Conservation (phyloP, 1,140 invertebrate genomes). For the Mesaphorura yosii region DNA sequence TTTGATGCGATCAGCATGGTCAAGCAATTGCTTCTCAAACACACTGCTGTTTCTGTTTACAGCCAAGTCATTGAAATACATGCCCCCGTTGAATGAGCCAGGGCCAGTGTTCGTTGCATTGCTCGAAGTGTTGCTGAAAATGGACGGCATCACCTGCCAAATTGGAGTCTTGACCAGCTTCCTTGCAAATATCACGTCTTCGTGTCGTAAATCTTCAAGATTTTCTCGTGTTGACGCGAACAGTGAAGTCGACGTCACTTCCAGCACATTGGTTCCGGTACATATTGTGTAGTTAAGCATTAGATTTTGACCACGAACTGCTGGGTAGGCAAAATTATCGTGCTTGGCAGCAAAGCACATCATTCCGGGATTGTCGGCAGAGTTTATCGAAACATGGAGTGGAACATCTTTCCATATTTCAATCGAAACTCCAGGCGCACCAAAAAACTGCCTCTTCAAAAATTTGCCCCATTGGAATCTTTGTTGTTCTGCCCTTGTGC, state of each 20-base stretch:
- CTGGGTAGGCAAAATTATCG: slow-evolving; percentile 50
- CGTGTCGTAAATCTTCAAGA: slow-evolving; percentile 67
- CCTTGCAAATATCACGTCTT: slow-evolving; percentile 58
- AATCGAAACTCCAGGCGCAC: slow-evolving; percentile 68
- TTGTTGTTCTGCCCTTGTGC: slow-evolving; percentile 2
- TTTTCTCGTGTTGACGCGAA: too few relatives aligned
- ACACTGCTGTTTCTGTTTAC: slow-evolving; percentile 42
- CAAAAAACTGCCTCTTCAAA: slow-evolving; percentile 68
- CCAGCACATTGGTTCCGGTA: slow-evolving; percentile 50
- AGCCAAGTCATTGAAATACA: too few relatives aligned
- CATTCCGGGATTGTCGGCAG: slow-evolving; percentile 39
- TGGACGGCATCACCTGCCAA: slow-evolving; percentile 71
- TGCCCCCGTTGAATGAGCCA: too few relatives aligned
- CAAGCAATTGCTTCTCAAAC: slow-evolving; percentile 56
- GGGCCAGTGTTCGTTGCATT: too few relatives aligned
- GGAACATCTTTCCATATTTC: slow-evolving; percentile 62
- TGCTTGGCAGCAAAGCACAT: slow-evolving; percentile 62
- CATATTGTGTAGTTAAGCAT: slow-evolving; percentile 77
- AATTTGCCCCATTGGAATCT: slow-evolving; percentile 64
- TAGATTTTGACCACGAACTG: slow-evolving; percentile 39
- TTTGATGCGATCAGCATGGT: slow-evolving; percentile 70
- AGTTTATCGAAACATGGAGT: slow-evolving; percentile 62
- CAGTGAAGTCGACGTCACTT: slow-evolving; percentile 13
- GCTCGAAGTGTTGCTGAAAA: too few relatives aligned
- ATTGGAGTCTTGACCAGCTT: slow-evolving; percentile 65